Percentiles rank a stretch among this genome's conserved stretches.
Evolutionary conservation across 1,140 invertebrate species (phyloP).

Genomic region (Drosophila melanica): DNA sequence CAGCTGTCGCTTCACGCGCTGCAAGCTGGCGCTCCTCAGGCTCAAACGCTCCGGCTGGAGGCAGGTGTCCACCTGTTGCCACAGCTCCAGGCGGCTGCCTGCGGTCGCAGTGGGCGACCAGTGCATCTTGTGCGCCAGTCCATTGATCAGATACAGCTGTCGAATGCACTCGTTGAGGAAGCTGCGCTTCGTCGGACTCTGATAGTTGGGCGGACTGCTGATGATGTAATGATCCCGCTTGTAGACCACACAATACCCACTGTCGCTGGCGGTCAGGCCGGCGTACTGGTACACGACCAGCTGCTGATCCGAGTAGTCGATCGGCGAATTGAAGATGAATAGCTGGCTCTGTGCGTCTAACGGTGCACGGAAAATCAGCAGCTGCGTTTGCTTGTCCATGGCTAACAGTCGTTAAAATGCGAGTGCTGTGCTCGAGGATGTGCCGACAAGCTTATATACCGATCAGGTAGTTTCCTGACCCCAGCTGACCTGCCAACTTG

Average conservation of each 20-base stretch:
- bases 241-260: constrained; percentile 64
- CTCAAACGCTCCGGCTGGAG: constrained; percentile 40
- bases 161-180: constrained; percentile 72
- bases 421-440: constrained; percentile 22
- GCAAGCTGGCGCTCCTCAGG: constrained; percentile 19
- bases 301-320: constrained; percentile 54
- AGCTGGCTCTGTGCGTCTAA: constrained; percentile 40
- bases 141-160: constrained; percentile 63
- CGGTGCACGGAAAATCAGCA: constrained; percentile 54
- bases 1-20: constrained; percentile 66
- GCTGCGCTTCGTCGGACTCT: constrained; percentile 53
- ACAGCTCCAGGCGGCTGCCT: constrained; percentile 32
- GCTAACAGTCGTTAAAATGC: neutral
- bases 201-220: constrained; percentile 61
- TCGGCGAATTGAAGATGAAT: constrained; percentile 58
- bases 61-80: constrained; percentile 60
- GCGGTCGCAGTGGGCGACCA: constrained; percentile 36
- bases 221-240: constrained; percentile 64
- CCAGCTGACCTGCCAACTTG: neutral
- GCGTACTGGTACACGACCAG: constrained; percentile 56
- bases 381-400: constrained; percentile 44
- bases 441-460: neutral
- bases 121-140: constrained; percentile 39
- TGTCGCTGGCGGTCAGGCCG: neutral
- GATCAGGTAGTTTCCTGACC: neutral